Percentiles rank a stretch among this genome's conserved stretches.
These are phyloP conservation scores for Scyliorhinus canicula DNA, from an alignment of 2,797 vertebrate species.

Conservation along the genomic window DNA sequence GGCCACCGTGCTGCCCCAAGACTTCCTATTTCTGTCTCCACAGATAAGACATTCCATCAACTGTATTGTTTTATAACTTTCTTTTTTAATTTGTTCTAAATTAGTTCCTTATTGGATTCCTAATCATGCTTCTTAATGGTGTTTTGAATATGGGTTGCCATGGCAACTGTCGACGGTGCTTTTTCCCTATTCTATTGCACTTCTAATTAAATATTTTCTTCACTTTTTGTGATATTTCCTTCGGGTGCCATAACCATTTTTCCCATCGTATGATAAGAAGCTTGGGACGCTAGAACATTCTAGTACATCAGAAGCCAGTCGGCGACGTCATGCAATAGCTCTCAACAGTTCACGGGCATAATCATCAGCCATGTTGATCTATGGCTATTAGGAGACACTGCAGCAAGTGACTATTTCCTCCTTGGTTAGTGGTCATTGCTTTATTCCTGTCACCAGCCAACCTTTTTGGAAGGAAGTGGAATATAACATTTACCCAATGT, in stretches of 20 bases:
- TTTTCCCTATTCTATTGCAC: background rate
- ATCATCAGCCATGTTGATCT: background rate
- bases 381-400: background rate
- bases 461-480: background rate
- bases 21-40: background rate
- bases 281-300: background rate
- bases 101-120: background rate
- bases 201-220: background rate
- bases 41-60: background rate
- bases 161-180: background rate
- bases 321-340: background rate
- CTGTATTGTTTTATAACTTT: background rate
- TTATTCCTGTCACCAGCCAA: background rate
- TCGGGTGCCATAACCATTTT: background rate
- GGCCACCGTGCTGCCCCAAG: too few species aligned
- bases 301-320: background rate
- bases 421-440: background rate
- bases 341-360: background rate
- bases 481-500: background rate
- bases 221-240: slow-evolving; percentile 5
- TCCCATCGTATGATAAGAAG: background rate
- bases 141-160: background rate
- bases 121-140: slow-evolving; percentile 5
- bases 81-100: background rate
- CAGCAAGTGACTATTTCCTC: background rate